These are phyloP conservation scores for Danionella dracula DNA, from an alignment of 2,797 vertebrate species.

Conservation along the genomic window DNA sequence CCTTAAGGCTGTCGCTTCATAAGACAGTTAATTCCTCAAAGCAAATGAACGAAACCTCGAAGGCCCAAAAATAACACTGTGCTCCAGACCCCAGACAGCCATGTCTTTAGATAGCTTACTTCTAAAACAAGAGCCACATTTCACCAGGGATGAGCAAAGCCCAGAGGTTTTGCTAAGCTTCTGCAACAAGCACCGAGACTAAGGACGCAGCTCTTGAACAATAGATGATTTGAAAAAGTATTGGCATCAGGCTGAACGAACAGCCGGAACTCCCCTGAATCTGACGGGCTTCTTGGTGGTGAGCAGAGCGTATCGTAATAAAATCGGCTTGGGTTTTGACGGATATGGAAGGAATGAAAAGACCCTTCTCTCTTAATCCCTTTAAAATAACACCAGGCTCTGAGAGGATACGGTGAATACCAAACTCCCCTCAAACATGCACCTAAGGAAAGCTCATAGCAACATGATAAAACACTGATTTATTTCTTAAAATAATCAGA, in stretches of 20 bases:
- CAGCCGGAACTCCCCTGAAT: slow-evolving; percentile 15
- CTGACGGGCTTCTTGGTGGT: slow-evolving; percentile 7
- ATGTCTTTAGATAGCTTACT: slow-evolving; percentile 2
- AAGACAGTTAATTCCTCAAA: slow-evolving; percentile 7
- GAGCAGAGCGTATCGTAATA: slow-evolving; percentile 29
- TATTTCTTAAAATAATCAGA: neutral
- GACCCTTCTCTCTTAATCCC: slow-evolving; percentile 35
- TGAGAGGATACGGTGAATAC: slow-evolving; percentile 22
- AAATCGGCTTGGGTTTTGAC: slow-evolving; percentile 18
- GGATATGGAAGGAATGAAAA: slow-evolving; percentile 31
- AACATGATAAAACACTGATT: neutral
- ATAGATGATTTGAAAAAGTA: neutral
- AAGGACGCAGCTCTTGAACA: neutral
- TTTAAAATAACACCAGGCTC: slow-evolving; percentile 55
- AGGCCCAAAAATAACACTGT: neutral
- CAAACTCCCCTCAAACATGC: neutral
- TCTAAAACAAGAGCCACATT: slow-evolving; percentile 20
- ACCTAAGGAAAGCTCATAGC: neutral
- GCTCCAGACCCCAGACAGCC: neutral
- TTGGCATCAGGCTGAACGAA: neutral
- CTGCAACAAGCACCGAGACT: neutral
- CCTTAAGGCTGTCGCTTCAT: neutral
- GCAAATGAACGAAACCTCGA: slow-evolving; percentile 10
- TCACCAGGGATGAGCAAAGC: slow-evolving; percentile 9
- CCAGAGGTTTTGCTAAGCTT: slow-evolving; percentile 6